These are phyloP conservation scores for Mythimna lalbum DNA, from an alignment of 2,888 invertebrate species.

Conservation along the genomic window DNA sequence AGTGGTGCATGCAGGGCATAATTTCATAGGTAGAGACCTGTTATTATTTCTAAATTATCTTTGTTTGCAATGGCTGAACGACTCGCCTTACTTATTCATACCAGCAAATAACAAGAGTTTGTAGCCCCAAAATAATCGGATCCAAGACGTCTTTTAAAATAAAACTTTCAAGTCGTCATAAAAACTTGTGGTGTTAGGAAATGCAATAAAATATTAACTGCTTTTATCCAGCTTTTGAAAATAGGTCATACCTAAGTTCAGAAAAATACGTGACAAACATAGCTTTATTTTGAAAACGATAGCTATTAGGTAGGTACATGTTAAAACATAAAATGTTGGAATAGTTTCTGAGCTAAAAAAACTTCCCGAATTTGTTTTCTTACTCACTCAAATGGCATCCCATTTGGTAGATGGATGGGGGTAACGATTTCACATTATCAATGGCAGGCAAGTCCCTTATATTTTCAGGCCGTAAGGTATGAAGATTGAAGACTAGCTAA, in stretches of 20 bases:
- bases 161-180: slow-evolving; percentile 28
- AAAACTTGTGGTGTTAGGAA: slow-evolving; percentile 12
- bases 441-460: slow-evolving; percentile 38
- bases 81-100: not conserved
- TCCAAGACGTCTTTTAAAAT: slow-evolving; percentile 13
- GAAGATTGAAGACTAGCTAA: slow-evolving; percentile 41
- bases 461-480: slow-evolving; percentile 22
- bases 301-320: not conserved
- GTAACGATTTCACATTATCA: slow-evolving; percentile 46
- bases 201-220: slow-evolving; percentile 31
- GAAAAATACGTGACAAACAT: slow-evolving; percentile 23
- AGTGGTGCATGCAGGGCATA: no score
- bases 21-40: no score
- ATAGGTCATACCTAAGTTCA: slow-evolving; percentile 20
- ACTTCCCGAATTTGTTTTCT: slow-evolving; percentile 36
- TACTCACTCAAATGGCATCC: slow-evolving; percentile 39
- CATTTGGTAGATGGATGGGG: slow-evolving; percentile 48
- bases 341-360: slow-evolving; percentile 24
- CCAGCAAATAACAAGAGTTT: not conserved
- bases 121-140: slow-evolving; percentile 24
- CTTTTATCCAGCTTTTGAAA: slow-evolving; percentile 25
- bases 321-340: slow-evolving; percentile 11
- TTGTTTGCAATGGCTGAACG: not conserved
- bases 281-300: not conserved
- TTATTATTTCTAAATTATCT: not conserved